phyloP scores from a whole-genome alignment of 2,888 invertebrate species.

The Ornithoptera alexandrae region DNA sequence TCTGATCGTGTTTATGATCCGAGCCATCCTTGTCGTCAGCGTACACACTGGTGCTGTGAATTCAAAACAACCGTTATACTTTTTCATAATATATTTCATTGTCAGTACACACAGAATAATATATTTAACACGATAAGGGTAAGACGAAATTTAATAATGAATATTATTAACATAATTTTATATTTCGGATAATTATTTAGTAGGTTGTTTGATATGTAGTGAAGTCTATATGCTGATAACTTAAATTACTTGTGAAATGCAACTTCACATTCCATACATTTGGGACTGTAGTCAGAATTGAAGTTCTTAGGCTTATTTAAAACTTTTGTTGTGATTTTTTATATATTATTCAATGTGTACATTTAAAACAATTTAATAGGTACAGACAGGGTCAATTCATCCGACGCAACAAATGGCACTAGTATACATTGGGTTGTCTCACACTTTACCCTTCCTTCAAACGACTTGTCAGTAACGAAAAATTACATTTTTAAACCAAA shows the following conservation, averaged over 20 bases:
- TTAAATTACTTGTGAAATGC: too few species aligned
- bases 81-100: conserved; percentile 22
- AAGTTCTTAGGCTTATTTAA: background rate
- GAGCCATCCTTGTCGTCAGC: conserved; percentile 76
- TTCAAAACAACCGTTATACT: conserved; percentile 32
- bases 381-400: conserved; percentile 62
- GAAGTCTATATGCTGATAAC: too few species aligned
- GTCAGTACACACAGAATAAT: conserved; percentile 33
- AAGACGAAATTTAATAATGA: background rate
- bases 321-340: background rate
- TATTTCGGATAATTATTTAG: too few species aligned
- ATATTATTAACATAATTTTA: background rate
- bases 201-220: too few species aligned
- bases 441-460: conserved; percentile 28
- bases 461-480: conserved; percentile 2
- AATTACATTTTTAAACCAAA: conserved; percentile 4
- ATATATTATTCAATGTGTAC: conserved; percentile 45
- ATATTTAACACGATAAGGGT: background rate
- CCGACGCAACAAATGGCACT: conserved; percentile 57
- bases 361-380: conserved; percentile 31
- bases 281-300: background rate
- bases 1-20: conserved; percentile 76
- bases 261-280: background rate
- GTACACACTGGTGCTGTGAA: conserved; percentile 71
- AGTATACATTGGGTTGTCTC: conserved; percentile 40